Evolutionary conservation across 2,797 vertebrate species (phyloP).

Genomic region (Sus cebifrons): DNA sequence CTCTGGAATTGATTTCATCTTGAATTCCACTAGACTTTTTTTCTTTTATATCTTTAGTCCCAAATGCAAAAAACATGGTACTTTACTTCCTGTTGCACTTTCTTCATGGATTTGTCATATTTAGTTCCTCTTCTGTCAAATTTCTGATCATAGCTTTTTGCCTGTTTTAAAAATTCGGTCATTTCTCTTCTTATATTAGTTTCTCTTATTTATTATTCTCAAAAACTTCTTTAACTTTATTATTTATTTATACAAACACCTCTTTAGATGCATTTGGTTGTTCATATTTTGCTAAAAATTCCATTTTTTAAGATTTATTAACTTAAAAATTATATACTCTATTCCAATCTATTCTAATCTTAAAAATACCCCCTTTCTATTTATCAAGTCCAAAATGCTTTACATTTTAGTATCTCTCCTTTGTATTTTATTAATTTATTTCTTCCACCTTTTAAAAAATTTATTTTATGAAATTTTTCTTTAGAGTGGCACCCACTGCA

Average conservation of each 20-base stretch:
- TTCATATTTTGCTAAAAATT: not conserved
- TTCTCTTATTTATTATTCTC: not conserved
- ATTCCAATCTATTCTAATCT: not conserved
- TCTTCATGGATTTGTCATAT: not conserved
- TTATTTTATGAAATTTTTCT: not conserved
- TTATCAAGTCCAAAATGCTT: not conserved
- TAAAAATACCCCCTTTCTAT: not conserved
- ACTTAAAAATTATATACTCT: not conserved
- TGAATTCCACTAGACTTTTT: not conserved
- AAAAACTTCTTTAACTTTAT: not conserved
- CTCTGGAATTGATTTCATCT: not conserved
- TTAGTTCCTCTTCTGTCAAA: not conserved
- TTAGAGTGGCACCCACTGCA: too few relatives aligned
- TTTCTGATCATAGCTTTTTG: not conserved
- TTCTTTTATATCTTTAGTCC: not conserved
- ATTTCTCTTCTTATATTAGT: not conserved
- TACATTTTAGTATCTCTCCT: not conserved
- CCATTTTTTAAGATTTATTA: conserved; percentile 39
- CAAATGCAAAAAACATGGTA: not conserved
- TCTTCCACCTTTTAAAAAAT: not conserved
- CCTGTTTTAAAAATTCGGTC: not conserved
- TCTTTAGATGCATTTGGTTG: not conserved
- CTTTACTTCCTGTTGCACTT: not conserved
- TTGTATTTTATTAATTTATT: not conserved
- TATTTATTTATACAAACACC: not conserved